phyloP scores from a whole-genome alignment of 2,888 invertebrate species.

The Tubulanus polymorphus region DNA sequence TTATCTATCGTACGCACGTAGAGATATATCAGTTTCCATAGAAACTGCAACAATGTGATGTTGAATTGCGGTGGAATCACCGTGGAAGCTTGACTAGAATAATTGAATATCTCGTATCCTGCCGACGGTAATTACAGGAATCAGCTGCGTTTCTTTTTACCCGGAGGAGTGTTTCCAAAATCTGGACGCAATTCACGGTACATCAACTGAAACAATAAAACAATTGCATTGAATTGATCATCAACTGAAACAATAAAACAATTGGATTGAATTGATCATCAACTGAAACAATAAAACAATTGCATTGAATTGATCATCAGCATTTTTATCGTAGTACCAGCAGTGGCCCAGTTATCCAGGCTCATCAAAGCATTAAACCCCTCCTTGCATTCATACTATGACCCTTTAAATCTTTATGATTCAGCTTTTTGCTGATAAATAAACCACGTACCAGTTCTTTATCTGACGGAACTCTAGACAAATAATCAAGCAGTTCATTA shows the following conservation, averaged over 20 bases:
- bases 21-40: too few relatives aligned
- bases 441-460: constrained; percentile 70
- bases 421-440: not conserved
- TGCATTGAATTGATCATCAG: too few relatives aligned
- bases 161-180: constrained; percentile 22
- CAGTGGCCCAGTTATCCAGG: too few relatives aligned
- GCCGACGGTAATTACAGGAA: too few relatives aligned
- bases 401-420: not conserved
- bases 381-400: not conserved
- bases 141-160: constrained; percentile 30
- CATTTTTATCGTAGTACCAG: too few relatives aligned
- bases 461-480: constrained; percentile 92
- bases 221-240: too few relatives aligned
- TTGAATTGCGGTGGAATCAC: too few relatives aligned
- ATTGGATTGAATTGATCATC: too few relatives aligned
- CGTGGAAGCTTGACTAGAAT: too few relatives aligned
- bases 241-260: constrained; percentile 20
- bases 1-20: too few relatives aligned
- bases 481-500: constrained; percentile 91
- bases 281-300: constrained; percentile 23
- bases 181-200: constrained; percentile 37
- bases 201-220: constrained; percentile 26
- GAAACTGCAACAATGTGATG: too few relatives aligned
- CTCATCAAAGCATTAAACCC: not conserved
- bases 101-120: too few relatives aligned